phyloP scores from a whole-genome alignment of 2,113 vertebrate species.

The Acinonyx jubatus region DNA sequence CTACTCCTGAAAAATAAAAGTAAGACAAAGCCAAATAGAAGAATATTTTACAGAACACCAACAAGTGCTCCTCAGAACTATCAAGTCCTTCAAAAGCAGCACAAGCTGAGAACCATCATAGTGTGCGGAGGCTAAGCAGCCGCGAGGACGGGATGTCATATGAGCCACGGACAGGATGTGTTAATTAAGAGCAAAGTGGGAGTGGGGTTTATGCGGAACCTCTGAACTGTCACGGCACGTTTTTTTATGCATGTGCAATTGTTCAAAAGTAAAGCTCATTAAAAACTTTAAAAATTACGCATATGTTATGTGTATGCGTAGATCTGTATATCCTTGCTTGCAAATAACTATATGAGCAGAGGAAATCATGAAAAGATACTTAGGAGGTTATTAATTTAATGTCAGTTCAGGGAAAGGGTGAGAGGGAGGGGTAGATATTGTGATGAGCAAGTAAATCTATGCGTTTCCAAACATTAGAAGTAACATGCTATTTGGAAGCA shows the following conservation, averaged over 20 bases:
- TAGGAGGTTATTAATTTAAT: background rate
- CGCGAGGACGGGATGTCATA: rapidly evolving
- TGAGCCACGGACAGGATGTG: too few relatives aligned
- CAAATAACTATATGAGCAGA: background rate
- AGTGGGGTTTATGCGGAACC: too few relatives aligned
- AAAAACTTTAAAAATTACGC: background rate
- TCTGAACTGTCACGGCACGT: too few relatives aligned
- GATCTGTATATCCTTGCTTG: background rate
- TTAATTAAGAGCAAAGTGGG: too few relatives aligned
- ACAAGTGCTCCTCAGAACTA: background rate
- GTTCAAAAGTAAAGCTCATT: background rate
- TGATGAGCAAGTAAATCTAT: background rate
- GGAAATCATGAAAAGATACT: background rate
- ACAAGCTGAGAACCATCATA: too few relatives aligned
- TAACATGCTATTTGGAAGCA: background rate
- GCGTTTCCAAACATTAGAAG: background rate
- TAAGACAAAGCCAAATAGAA: too few relatives aligned
- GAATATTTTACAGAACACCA: background rate
- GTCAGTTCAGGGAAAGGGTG: background rate
- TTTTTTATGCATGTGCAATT: background rate
- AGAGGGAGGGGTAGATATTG: background rate
- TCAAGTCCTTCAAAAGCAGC: background rate
- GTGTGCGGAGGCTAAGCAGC: too few relatives aligned
- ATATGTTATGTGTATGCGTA: background rate
- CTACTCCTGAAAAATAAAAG: background rate